A percentile compares a stretch with the other conserved stretches of the same genome.
phyloP scores from a whole-genome alignment of 2,113 vertebrate species.

The Artemisiospiza belli region DNA sequence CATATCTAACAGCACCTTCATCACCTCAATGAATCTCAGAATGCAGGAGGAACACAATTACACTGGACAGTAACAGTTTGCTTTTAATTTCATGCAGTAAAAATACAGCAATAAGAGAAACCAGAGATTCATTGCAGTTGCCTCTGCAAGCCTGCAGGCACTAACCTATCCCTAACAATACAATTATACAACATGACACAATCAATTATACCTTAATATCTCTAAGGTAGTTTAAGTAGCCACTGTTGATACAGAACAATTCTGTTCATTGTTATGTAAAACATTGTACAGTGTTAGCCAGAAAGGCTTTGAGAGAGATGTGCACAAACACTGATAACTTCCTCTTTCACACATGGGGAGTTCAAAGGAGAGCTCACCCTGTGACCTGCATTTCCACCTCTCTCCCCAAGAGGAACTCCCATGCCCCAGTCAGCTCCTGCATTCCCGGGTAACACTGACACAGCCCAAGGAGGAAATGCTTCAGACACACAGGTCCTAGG shows the following conservation, averaged over 20 bases:
- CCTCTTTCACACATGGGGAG: accelerated
- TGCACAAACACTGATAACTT: neutral
- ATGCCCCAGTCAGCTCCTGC: accelerated
- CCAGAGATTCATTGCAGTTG: neutral
- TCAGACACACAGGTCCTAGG: neutral
- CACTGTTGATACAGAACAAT: neutral
- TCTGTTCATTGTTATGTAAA: neutral
- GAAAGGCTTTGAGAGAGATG: neutral
- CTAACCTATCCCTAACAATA: neutral
- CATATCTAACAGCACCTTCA: neutral
- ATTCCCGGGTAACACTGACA: accelerated
- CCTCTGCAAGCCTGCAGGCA: neutral
- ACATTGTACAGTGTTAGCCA: neutral
- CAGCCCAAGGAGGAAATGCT: neutral
- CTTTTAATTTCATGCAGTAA: neutral
- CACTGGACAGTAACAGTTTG: neutral
- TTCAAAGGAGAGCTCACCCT: neutral
- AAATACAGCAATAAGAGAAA: neutral
- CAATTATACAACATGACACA: neutral
- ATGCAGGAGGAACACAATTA: neutral
- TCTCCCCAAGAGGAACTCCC: neutral
- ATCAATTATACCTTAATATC: neutral
- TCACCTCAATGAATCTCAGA: neutral
- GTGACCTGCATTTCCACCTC: neutral
- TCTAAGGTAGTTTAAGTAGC: neutral